Evolutionary conservation across 2,113 vertebrate species (phyloP).

Genomic region (Genyomyrus donnyi): DNA sequence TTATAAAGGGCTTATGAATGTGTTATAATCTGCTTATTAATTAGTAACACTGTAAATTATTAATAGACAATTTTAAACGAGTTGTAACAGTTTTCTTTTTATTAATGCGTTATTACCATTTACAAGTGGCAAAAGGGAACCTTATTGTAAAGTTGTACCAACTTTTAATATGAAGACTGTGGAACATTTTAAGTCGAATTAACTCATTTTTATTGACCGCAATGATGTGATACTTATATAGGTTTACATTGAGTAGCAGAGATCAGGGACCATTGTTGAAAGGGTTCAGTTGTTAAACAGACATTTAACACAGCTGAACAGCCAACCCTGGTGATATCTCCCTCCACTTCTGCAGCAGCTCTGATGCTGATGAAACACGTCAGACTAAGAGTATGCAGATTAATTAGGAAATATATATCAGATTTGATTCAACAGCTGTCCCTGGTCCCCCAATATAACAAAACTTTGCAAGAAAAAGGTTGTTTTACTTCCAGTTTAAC

Average conservation of each 20-base stretch:
- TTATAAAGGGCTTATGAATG: no score
- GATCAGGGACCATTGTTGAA: not conserved
- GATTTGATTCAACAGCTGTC: not conserved
- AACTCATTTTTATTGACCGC: not conserved
- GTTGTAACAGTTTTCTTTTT: no score
- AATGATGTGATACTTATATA: not conserved
- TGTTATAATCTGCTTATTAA: no score
- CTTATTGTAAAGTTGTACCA: no score
- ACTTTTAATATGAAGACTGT: not conserved
- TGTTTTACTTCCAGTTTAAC: not conserved
- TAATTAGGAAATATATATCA: not conserved
- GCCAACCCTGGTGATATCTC: not conserved
- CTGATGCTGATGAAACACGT: not conserved
- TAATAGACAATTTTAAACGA: no score
- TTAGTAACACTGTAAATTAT: no score
- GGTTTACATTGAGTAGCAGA: not conserved
- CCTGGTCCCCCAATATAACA: not conserved
- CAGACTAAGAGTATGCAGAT: not conserved
- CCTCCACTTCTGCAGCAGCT: not conserved
- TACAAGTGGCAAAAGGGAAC: no score
- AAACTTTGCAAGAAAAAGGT: not conserved
- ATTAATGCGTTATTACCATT: no score
- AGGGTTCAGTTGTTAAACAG: not conserved
- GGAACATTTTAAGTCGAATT: not conserved
- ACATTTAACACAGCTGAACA: not conserved